Evolutionary conservation across 2,797 vertebrate genomes (phyloP).

Genomic region (Peromyscus eremicus): DNA sequence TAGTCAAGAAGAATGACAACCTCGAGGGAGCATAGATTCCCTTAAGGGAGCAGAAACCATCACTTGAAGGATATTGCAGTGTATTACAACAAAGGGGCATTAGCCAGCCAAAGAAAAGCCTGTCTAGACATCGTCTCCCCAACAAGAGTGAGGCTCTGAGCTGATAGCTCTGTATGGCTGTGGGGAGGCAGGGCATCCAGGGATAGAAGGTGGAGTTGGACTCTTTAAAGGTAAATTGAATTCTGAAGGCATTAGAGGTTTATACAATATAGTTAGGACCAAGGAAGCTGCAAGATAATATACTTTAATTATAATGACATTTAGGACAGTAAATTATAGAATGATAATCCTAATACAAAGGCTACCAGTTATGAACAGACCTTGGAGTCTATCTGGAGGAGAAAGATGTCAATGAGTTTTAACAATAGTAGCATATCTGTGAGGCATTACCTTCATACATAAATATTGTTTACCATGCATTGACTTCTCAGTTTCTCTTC

Average conservation of each 20-base stretch:
- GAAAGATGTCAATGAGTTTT: not conserved
- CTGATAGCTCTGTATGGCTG: not conserved
- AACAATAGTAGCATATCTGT: not conserved
- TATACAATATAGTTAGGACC: not conserved
- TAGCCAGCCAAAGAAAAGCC: not conserved
- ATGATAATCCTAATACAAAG: not conserved
- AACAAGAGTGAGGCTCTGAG: not conserved
- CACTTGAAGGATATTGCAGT: not conserved
- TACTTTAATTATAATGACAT: not conserved
- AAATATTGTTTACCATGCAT: not conserved
- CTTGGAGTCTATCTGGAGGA: slow-evolving; percentile 25
- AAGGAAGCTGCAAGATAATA: not conserved
- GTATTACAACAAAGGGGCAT: slow-evolving; percentile 19
- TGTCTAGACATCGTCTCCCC: not conserved
- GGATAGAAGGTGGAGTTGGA: not conserved
- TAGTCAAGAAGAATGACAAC: not conserved
- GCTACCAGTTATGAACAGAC: not conserved
- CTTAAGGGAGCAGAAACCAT: not conserved
- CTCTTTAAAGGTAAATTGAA: not conserved
- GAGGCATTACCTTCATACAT: not conserved
- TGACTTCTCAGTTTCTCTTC: not conserved
- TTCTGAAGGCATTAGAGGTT: not conserved
- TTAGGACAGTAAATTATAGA: not conserved
- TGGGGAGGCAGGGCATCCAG: not conserved
- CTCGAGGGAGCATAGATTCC: not conserved